These are phyloP conservation scores for Tragelaphus strepsiceros DNA, from an alignment of 2,113 vertebrate species.

Conservation along the genomic window DNA sequence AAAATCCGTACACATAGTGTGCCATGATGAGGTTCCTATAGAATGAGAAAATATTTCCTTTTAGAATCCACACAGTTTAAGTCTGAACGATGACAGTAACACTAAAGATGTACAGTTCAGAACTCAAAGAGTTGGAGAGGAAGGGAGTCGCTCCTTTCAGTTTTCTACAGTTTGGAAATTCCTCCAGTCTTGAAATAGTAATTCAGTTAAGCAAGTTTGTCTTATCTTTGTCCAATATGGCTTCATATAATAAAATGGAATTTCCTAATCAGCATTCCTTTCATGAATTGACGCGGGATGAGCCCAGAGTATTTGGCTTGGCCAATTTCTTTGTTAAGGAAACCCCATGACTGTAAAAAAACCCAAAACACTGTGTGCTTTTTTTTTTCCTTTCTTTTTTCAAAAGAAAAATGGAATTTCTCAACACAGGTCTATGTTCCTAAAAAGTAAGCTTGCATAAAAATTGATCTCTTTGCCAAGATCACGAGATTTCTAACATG, in stretches of 20 bases:
- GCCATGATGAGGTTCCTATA: background rate
- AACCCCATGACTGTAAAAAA: background rate
- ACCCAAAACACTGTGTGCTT: background rate
- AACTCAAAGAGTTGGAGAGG: background rate
- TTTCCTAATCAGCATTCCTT: conserved; percentile 58
- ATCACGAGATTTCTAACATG: background rate
- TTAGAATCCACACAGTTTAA: background rate
- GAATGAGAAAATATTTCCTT: conserved; percentile 31
- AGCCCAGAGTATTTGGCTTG: conserved; percentile 30
- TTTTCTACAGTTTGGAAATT: conserved; percentile 46
- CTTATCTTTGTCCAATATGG: conserved; percentile 62
- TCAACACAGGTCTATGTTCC: background rate
- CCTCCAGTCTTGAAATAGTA: conserved; percentile 42
- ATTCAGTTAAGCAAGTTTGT: conserved; percentile 57
- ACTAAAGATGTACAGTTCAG: background rate
- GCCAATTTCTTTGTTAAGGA: conserved; percentile 33
- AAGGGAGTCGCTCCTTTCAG: conserved; percentile 4
- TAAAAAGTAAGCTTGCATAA: conserved; percentile 36
- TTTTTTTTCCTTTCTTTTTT: background rate
- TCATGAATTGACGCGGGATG: background rate
- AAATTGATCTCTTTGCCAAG: background rate
- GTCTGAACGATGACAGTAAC: background rate
- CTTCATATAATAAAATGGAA: conserved; percentile 45
- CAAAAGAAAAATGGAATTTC: background rate
- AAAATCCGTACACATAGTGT: background rate